A percentile compares a stretch with the other conserved stretches of the same genome.
These are phyloP conservation scores for Triops longicaudatus DNA, from an alignment of 1,140 invertebrate genomes.

Conservation along the genomic window DNA sequence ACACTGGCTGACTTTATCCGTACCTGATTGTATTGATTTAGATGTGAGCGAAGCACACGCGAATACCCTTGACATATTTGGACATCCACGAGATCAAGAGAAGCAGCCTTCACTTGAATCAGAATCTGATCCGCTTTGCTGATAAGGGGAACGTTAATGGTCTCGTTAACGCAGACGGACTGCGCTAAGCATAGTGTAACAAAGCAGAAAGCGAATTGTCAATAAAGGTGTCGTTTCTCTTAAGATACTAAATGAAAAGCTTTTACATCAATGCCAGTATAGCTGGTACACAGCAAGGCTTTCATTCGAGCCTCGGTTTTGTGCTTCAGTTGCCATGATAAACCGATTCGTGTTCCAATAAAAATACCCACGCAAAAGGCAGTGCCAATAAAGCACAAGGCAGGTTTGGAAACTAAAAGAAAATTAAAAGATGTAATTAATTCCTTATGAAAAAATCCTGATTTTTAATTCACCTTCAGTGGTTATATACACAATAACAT, in stretches of 20 bases:
- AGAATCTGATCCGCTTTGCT: conserved; percentile 51
- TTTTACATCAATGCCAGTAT: conserved; percentile 47
- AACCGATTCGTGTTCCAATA: conserved; percentile 44
- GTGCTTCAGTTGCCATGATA: conserved; percentile 32
- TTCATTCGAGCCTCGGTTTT: conserved; percentile 43
- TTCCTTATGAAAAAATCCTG: background rate
- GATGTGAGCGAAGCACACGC: conserved; percentile 42
- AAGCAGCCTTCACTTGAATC: conserved; percentile 55
- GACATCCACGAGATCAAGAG: conserved; percentile 54
- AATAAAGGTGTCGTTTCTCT: background rate
- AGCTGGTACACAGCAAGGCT: conserved; percentile 46
- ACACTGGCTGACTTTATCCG: background rate
- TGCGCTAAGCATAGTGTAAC: conserved; percentile 35
- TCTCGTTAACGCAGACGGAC: conserved; percentile 48
- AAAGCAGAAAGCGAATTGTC: background rate
- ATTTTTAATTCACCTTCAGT: background rate
- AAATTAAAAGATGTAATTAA: conserved; percentile 30
- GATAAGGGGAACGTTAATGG: conserved; percentile 47
- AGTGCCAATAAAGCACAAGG: conserved; percentile 41
- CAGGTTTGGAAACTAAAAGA: conserved; percentile 40
- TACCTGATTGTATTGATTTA: conserved; percentile 26
- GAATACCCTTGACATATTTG: conserved; percentile 55
- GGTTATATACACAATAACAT: conserved; percentile 9
- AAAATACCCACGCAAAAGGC: conserved; percentile 41
- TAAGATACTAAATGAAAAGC: conserved; percentile 13